phyloP scores from a whole-genome alignment of 2,797 vertebrate species.

The Limosa lapponica region DNA sequence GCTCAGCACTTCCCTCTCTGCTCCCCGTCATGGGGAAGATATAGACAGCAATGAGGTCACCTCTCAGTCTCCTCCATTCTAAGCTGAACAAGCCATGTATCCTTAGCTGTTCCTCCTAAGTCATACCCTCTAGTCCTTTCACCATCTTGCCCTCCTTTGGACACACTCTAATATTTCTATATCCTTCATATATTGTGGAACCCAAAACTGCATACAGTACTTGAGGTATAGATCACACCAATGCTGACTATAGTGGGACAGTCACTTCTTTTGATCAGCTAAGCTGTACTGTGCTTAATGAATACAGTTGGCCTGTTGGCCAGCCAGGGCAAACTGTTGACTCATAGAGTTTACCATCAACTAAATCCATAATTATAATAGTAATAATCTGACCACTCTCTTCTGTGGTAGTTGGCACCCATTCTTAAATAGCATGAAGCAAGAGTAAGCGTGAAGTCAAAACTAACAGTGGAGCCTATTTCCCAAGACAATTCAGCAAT shows the following conservation, averaged over 20 bases:
- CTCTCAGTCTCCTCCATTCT: neutral
- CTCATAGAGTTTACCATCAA: neutral
- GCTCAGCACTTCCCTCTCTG: neutral
- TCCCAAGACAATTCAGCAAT: neutral
- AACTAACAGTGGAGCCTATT: neutral
- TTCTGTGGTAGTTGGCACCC: neutral
- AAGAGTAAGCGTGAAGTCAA: neutral
- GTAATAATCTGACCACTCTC: neutral
- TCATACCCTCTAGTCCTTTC: neutral
- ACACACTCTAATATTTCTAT: neutral
- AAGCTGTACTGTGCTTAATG: neutral
- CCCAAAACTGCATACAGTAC: neutral
- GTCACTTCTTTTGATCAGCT: rapidly evolving
- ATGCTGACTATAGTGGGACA: neutral
- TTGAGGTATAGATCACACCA: neutral
- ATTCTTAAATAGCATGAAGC: neutral
- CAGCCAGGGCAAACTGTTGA: neutral
- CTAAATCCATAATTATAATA: neutral
- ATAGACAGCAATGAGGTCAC: neutral
- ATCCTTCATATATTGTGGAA: neutral
- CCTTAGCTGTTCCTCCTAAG: neutral
- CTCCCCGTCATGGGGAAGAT: neutral
- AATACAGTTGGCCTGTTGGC: neutral
- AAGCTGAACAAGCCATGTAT: neutral
- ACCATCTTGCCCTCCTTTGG: neutral